Base-by-base conservation (phyloP, 2,113 vertebrate genomes). In the Aramus guarauna region DNA sequence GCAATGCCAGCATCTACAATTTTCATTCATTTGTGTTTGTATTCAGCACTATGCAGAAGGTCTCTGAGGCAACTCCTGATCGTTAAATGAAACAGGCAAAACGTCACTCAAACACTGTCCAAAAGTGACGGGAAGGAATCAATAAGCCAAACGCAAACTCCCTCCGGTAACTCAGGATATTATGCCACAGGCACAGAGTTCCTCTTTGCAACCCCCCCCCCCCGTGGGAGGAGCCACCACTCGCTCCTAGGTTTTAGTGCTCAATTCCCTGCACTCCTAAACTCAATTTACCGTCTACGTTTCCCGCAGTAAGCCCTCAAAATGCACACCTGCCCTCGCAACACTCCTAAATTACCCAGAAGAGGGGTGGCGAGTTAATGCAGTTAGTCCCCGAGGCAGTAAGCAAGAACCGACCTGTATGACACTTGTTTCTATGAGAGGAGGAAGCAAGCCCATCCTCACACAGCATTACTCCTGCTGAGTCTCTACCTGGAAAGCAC, bases 221-320 rank as follows among this genome's bases (percentile, higher is more conserved):
- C 64, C 67, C 56, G 32, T 11, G 75, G 90, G 81, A 95, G 85
- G 78, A 92, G 85, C 74, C 53, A 72, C 76, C 24, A 7, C 67
- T 52, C 62, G 29, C 90, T 81, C 68, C 36, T 5, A 34, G n/a
- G 12, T 55, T 78, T 27, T 13, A 68, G 74, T 1, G 29, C 68
- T 62, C 73, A 20, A 2, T 5, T 32, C 52, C 59, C 66, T 9
- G 29, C 53, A 1, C 63, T 62, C 77, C 56, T 26, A 1, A 56
- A 45, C 62, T 45, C 64, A 43, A 34, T 14, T 62, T 0, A 34
- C 2, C 36, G 39, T 9, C 58, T 8, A 1, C n/a, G 1, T 30
- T 37, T 58, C 13, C 23, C 7, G 8, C 37, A 12, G 1, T 3
- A 37, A 67, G 13, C 17, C 50, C n/a, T 85, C 29, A 24, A 48